phyloP scores from a whole-genome alignment of 2,797 vertebrate species.

The Trachops cirrhosus region DNA sequence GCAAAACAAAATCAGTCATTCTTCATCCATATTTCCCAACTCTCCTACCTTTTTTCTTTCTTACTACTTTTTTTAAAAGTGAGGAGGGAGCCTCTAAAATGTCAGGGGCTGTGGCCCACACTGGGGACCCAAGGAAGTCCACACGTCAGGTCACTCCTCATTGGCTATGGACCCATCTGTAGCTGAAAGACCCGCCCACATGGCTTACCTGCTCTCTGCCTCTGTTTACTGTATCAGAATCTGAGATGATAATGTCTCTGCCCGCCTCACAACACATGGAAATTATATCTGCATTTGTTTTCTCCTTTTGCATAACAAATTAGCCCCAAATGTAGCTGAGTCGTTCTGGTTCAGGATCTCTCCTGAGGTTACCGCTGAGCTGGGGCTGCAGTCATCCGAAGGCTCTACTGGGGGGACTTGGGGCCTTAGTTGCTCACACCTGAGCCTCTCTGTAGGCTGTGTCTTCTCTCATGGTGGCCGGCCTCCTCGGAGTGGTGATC shows the following conservation, averaged over 20 bases:
- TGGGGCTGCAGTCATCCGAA: neutral
- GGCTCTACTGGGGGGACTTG: rapidly evolving
- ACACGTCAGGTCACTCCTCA: neutral
- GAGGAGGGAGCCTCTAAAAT: neutral
- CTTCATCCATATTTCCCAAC: neutral
- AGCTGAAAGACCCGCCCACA: neutral
- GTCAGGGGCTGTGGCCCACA: neutral
- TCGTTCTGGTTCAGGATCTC: neutral
- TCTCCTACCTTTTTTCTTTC: neutral
- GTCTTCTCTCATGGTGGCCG: neutral
- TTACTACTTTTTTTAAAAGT: neutral
- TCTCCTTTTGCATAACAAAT: neutral
- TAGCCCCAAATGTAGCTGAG: neutral
- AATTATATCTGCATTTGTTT: neutral
- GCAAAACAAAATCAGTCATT: neutral
- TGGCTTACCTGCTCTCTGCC: neutral
- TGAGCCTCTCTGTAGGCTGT: neutral
- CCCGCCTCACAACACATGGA: neutral
- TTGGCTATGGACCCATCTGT: neutral
- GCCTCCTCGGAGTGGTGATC: neutral
- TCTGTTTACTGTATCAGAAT: neutral
- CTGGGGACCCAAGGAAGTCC: neutral
- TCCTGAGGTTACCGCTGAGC: rapidly evolving
- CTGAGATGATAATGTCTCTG: neutral
- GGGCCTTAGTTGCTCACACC: neutral